Conservation (phyloP, 1,140 invertebrate genomes). For the Lysiphlebus fabarum region DNA sequence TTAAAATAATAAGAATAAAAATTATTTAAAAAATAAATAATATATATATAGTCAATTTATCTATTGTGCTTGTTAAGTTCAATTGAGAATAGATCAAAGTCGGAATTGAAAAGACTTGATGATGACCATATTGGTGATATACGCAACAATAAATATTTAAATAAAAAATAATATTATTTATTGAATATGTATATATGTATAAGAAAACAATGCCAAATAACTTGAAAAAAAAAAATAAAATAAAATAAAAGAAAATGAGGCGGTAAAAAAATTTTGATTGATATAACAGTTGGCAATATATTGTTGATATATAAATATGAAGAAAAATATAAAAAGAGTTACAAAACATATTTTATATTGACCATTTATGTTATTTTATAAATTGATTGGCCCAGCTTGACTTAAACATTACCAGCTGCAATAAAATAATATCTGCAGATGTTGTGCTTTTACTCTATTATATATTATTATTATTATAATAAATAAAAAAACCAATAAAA, state of each 20-base stretch:
- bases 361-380: constrained; percentile 5
- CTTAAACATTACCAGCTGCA: constrained; percentile 13
- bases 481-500: too few species aligned
- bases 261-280: not conserved
- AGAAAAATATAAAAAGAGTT: not conserved
- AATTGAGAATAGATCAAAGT: constrained; percentile 29
- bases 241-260: too few species aligned
- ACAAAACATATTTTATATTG: constrained; percentile 5
- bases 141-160: not conserved
- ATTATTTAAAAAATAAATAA: constrained; percentile 24
- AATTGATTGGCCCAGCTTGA: constrained; percentile 6
- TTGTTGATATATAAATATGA: constrained; percentile 1
- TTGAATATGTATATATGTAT: too few species aligned
- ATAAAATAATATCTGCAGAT: constrained; percentile 7
- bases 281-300: constrained; percentile 12
- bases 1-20: not conserved
- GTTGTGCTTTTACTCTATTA: not conserved
- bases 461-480: not conserved
- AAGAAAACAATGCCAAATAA: too few species aligned
- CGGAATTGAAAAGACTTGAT: not conserved
- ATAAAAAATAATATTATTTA: not conserved
- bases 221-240: too few species aligned
- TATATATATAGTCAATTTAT: constrained; percentile 33
- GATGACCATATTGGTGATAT: not conserved
- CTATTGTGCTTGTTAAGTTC: constrained; percentile 42